Base-by-base conservation (phyloP, 1,140 invertebrate genomes). In the Varroa destructor region DNA sequence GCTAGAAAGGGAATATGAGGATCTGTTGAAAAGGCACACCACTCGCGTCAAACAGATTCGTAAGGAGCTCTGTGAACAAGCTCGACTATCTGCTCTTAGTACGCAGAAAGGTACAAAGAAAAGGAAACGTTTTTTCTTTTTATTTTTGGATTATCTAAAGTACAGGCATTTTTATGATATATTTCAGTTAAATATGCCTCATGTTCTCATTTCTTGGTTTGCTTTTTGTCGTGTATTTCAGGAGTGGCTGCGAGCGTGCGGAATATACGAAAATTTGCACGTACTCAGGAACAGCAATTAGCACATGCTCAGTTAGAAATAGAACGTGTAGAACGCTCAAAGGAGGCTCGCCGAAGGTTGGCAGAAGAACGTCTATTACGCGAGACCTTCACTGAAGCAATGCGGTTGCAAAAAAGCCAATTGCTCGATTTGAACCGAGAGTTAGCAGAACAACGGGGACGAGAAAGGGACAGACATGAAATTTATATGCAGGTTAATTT, bases 401-500 rank as follows among this genome's bases (percentile, higher is more conserved):
- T 67, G 61, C 40, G 61, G 3, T 43, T 67, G 12, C 61, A 67
- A 46, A 67, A 67, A 37, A 46, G 12, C 40, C 61, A 67, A 37
- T 37, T 67, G 10, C 61, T 67, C 12, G 46, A 46, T 40, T 4
- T 67, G 37, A 67, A 67, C 40, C 40, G 61, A 40, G 46, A 67
- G 5, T 46, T 67, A 14, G 61, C 36, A 46, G 61, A 67, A 12
- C 10, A 67, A 37, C 61, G 61, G 37, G 40, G 46, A 2, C 61
- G 61, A 12, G 61, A 67, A 37, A 46, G 40, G 36, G 61, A 67
- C 36, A 14, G 46, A 37, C 61, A 67, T 46, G 2, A 67, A 14
- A 67, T 67, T 8, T 67, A 67, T 37, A 67, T 67, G 61, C 61
- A 67, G 46, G 46, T 51, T 3, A 51, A 51, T 51, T 51, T 51